These are phyloP conservation scores for Philonicus albiceps DNA, from an alignment of 2,888 invertebrate species.

Conservation along the genomic window DNA sequence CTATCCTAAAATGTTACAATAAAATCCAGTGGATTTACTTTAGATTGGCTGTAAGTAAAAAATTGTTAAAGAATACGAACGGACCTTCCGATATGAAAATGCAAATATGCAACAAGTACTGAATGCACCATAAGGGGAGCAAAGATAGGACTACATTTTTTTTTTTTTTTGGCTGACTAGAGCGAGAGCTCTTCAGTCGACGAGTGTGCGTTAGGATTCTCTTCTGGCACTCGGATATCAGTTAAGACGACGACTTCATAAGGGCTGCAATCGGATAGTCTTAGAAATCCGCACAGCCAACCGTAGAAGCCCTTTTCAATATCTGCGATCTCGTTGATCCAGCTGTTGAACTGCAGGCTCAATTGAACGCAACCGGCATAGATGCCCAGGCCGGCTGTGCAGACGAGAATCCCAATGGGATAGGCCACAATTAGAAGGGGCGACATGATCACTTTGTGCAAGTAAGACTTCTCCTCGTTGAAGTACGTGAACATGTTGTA, in stretches of 20 bases:
- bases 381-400: conserved; percentile 72
- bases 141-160: conserved; percentile 59
- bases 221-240: conserved; percentile 64
- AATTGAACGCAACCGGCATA: conserved; percentile 75
- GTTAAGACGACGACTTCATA: conserved; percentile 75
- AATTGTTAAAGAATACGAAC: neutral
- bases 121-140: neutral
- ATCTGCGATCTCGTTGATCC: conserved; percentile 76
- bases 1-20: neutral
- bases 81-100: neutral
- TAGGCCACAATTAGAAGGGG: conserved; percentile 74
- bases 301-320: conserved; percentile 82
- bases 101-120: conserved; percentile 15
- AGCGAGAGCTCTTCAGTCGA: conserved; percentile 63
- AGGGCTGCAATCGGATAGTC: conserved; percentile 76
- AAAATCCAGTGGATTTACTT: neutral
- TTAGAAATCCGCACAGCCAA: conserved; percentile 74
- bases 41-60: neutral
- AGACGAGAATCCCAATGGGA: conserved; percentile 73
- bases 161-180: conserved; percentile 51
- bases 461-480: conserved; percentile 71
- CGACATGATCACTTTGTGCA: conserved; percentile 71
- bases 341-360: conserved; percentile 72
- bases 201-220: conserved; percentile 57
- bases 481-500: conserved; percentile 77